Conservation (phyloP, 2,113 vertebrate genomes). For the Plectropomus leopardus region DNA sequence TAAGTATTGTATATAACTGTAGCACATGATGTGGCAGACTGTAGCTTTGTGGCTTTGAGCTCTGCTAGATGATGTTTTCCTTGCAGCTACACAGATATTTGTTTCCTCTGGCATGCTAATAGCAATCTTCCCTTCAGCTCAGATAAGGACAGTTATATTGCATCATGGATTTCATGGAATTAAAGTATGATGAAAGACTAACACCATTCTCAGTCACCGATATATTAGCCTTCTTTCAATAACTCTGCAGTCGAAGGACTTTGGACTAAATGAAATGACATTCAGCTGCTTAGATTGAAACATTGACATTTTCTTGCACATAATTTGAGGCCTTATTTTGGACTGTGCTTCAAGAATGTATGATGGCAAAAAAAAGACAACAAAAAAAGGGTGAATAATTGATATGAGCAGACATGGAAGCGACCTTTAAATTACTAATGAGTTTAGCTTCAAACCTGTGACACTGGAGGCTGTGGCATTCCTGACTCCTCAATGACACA, state of each 20-base stretch:
- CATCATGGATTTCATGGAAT: slow-evolving; percentile 39
- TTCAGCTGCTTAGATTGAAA: not conserved
- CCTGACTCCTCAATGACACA: slow-evolving; percentile 39
- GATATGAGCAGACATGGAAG: slow-evolving; percentile 65
- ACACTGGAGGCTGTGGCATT: slow-evolving; percentile 51
- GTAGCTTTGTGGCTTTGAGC: slow-evolving; percentile 11
- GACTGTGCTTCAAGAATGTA: slow-evolving; percentile 9
- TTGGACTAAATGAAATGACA: not conserved
- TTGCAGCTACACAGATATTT: not conserved
- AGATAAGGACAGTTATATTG: slow-evolving; percentile 39
- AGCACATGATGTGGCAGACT: slow-evolving; percentile 13
- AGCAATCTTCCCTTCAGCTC: slow-evolving; percentile 19
- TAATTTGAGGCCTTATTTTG: slow-evolving; percentile 4
- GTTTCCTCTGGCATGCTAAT: slow-evolving; percentile 20
- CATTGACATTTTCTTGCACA: slow-evolving; percentile 1
- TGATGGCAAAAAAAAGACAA: slow-evolving; percentile 1
- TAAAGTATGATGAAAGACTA: slow-evolving; percentile 50
- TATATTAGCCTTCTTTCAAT: slow-evolving; percentile 2
- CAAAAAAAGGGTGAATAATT: slow-evolving; percentile 73
- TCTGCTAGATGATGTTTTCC: not conserved
- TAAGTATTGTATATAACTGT: not conserved
- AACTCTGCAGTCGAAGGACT: not conserved
- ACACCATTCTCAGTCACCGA: slow-evolving; percentile 7
- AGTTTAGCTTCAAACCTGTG: slow-evolving; percentile 68
- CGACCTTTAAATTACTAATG: slow-evolving; percentile 78